Base-by-base conservation (phyloP, 1,140 invertebrate species). In the Galendromus occidentalis region DNA sequence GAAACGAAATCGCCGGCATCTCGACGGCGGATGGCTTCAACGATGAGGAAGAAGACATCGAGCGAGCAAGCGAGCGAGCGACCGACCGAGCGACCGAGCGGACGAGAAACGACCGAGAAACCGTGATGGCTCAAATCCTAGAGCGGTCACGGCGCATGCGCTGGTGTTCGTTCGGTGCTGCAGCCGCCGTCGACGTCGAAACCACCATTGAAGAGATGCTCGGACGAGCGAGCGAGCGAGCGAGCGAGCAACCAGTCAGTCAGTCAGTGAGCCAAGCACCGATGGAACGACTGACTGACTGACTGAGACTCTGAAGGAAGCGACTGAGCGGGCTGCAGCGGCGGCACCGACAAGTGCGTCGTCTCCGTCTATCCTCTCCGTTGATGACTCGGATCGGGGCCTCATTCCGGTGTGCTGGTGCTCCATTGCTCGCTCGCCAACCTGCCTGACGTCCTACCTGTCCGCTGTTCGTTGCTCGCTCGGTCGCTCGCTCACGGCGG, bases 121-220 rank as follows among this genome's bases (percentile, higher is more conserved):
- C 28, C 45, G 45, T 20, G 22, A 59, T 25, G 51, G 22, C 51
- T 59, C 51, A 14, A 59, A 59, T 59, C 51, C 51, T 33, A 33
- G 51, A 25, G 51, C 51, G 51, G 51, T 59, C 51, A 59, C 51
- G 51, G 51, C 51, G 51, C 51, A 59, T 59, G 51, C 51, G 51
- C 51, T 25, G 33, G 51, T 59, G 22, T 25, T 39, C 33, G 4
- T 39, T 39, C 33, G 33, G 33, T 39, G 33, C 9, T 39, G 33
- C 33, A 39, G 33, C 33, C 33, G 33, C 33, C 33, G 33, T 39
- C 33, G 33, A 6, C 33, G 33, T 39, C 33, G 33, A 39, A 39
- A 39, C 33, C 33, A 39, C 33, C 33, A 39, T 39, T 39, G 33
- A 39, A 39, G 33, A 39, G 33, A 39, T 39, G 33, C 33, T 39